phyloP scores from a whole-genome alignment of 2,113 vertebrate genomes.

The Erythrocebus patas region DNA sequence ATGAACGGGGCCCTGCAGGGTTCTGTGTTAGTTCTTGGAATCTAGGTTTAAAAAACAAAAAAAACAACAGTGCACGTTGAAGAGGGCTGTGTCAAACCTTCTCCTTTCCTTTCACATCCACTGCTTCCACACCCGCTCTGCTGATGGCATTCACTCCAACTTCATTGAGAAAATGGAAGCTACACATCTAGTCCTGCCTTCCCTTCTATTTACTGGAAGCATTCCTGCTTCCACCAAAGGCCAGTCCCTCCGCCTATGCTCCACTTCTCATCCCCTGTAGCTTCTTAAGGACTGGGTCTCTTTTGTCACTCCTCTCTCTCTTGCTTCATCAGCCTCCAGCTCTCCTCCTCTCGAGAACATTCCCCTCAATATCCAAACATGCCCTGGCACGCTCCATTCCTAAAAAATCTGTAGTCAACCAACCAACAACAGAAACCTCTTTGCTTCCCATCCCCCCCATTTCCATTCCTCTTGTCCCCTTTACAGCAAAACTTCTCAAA shows the following conservation, averaged over 20 bases:
- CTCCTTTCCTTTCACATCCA: neutral
- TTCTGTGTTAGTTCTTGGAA: neutral
- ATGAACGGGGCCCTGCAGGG: neutral
- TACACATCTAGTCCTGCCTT: fast-evolving
- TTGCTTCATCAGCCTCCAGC: too few relatives aligned
- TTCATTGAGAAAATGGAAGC: neutral
- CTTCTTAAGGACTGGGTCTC: neutral
- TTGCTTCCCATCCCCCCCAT: neutral
- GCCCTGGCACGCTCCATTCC: neutral
- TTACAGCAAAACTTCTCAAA: neutral
- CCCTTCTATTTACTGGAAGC: neutral
- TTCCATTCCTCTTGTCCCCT: neutral
- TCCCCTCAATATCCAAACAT: neutral
- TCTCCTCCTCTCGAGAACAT: neutral
- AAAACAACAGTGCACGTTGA: neutral
- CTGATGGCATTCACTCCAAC: neutral
- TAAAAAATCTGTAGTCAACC: neutral
- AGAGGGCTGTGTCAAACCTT: neutral
- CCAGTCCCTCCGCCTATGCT: neutral
- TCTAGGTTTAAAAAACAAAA: neutral
- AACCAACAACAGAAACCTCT: too few relatives aligned
- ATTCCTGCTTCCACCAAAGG: neutral
- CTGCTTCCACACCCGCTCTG: neutral
- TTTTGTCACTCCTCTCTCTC: neutral
- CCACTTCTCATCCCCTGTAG: neutral